Evolutionary conservation across 2,888 invertebrate genomes (phyloP), one percentile per base, ranked within the genome.

Genomic region (Oegoconia quadripuncta): DNA sequence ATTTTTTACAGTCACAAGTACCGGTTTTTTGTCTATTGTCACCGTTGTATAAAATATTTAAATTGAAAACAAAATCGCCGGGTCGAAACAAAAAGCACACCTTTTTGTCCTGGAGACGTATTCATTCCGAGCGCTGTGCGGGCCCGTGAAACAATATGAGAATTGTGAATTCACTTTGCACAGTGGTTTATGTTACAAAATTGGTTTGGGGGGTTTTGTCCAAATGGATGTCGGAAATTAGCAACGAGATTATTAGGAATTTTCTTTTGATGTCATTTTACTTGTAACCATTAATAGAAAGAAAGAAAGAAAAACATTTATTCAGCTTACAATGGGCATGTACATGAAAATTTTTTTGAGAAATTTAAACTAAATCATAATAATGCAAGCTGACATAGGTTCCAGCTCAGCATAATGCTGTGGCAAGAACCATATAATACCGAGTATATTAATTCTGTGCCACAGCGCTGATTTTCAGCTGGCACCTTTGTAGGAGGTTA

Each of bases 1-100:
- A 82, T 87, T 86, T 83, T 84, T 78, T 78, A 82, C 82, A 68
- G 74, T 80, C 73, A 82, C 82, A 82, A 86, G 86, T 86, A 87
- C 86, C 82, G 83, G 82, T 82, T 80, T 71, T 70, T 66, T 74
- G 68, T 81, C 82, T 82, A 83, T 86, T 86, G 84, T 84, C 80
- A 75, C 74, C n/a, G n/a, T 55, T 64, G 77, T 69, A 74, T 79
- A 77, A 83, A 79, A 79, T 84, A 83, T 87, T 86, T 76, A 83
- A 86, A 84, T 86, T 75, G 68, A 73, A 65, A 84, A 83, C 83
- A 77, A 77, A 83, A 79, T 81, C 75, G 70, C 61, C 70, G 75
- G 71, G 64, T 65, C 79, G 74, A 86, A 86, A 84, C 84, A 87
- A 84, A 76, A 64, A 63, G 60, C 59, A 56, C 67, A 74, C 76